These are phyloP conservation scores for Erebia aethiops DNA, from an alignment of 2,888 invertebrate genomes.

Conservation along the genomic window DNA sequence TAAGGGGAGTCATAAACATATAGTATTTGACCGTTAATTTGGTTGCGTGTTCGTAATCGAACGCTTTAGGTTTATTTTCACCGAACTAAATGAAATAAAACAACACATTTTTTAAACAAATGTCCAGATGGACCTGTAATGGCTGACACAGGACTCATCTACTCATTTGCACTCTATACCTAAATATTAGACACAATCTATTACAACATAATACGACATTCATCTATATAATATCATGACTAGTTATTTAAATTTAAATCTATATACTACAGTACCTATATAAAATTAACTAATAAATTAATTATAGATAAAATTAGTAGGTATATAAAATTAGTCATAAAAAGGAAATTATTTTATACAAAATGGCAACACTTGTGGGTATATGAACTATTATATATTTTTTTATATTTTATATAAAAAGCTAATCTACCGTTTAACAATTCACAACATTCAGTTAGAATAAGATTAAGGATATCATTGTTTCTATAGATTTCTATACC, in stretches of 20 bases:
- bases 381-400: slow-evolving; percentile 71
- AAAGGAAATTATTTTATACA: slow-evolving; percentile 27
- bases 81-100: slow-evolving; percentile 43
- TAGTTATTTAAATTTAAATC: neutral
- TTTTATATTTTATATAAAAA: slow-evolving; percentile 67
- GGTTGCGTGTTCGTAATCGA: no score
- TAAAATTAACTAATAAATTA: no score
- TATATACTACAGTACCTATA: slow-evolving; percentile 10
- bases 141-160: slow-evolving; percentile 72
- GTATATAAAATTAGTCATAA: slow-evolving; percentile 27
- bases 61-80: neutral
- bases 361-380: slow-evolving; percentile 56
- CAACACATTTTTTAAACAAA: slow-evolving; percentile 59
- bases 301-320: no score
- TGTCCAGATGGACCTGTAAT: slow-evolving; percentile 69
- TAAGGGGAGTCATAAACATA: no score
- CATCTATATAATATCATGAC: slow-evolving; percentile 28
- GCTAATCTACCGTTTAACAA: slow-evolving; percentile 21
- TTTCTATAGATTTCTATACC: no score
- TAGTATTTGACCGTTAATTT: no score
- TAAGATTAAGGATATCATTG: no score
- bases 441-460: neutral
- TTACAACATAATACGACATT: slow-evolving; percentile 35
- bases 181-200: slow-evolving; percentile 39
- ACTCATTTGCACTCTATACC: slow-evolving; percentile 65